phyloP scores from a whole-genome alignment of 2,888 invertebrate genomes.

The Dyspetes luteomarginatus region DNA sequence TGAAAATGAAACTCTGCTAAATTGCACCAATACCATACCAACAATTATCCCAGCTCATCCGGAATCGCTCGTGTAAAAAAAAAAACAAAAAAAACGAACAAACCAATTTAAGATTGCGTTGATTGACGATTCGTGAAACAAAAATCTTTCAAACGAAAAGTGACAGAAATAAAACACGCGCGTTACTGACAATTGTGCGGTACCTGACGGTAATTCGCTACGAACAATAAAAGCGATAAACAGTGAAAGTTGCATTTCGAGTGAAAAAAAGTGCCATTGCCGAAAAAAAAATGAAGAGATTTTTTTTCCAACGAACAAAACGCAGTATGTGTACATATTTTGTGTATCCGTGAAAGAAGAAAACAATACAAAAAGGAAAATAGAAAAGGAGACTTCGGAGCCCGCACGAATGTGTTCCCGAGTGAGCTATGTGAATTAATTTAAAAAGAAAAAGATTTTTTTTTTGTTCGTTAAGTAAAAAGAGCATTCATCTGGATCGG shows the following conservation, averaged over 20 bases:
- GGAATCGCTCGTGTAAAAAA: constrained; percentile 74
- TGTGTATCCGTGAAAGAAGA: constrained; percentile 6
- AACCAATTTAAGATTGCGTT: constrained; percentile 2
- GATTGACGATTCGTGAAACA: neutral
- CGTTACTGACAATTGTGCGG: constrained; percentile 49
- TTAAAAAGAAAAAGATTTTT: neutral
- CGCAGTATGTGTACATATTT: constrained; percentile 34
- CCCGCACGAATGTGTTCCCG: constrained; percentile 50
- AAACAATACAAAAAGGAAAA: neutral
- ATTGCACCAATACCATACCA: constrained; percentile 71
- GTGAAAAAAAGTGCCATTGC: constrained; percentile 19
- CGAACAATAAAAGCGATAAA: no score
- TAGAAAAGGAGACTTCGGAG: constrained; percentile 19
- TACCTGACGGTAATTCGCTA: constrained; percentile 40
- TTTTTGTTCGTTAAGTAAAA: no score
- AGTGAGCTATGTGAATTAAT: constrained; percentile 35
- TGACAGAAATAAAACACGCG: constrained; percentile 31
- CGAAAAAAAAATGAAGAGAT: constrained; percentile 6
- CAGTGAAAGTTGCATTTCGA: constrained; percentile 29
- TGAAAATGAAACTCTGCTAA: constrained; percentile 78
- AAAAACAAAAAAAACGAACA: constrained; percentile 10
- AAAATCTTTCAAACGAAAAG: neutral
- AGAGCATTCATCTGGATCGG: neutral
- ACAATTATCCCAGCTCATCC: constrained; percentile 76
- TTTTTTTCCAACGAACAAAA: neutral